Evolutionary conservation across 2,888 invertebrate species (phyloP).

Genomic region (Minunthozetes semirufus): DNA sequence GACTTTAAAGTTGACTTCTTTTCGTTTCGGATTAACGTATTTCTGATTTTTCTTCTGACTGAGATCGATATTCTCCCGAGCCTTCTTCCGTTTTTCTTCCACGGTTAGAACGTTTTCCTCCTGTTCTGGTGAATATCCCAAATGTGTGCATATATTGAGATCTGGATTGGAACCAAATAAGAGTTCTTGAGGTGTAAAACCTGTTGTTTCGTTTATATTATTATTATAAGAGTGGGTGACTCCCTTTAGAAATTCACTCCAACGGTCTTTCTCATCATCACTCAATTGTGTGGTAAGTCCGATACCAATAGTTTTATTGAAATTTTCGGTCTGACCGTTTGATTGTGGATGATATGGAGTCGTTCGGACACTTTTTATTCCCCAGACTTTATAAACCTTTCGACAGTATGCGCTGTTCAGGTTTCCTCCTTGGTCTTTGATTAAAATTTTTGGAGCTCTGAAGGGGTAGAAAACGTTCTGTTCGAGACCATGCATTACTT

Average conservation of each 20-base stretch:
- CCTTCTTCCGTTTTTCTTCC: too few species aligned
- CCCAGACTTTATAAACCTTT: neutral
- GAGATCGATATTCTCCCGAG: too few species aligned
- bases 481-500: neutral
- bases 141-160: neutral
- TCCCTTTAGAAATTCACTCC: neutral
- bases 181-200: neutral
- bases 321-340: neutral
- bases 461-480: too few species aligned
- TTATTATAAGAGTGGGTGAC: neutral
- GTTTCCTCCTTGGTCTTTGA: too few species aligned
- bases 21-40: neutral
- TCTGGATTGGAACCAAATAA: neutral
- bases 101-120: neutral
- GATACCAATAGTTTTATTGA: neutral
- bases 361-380: neutral
- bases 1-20: neutral
- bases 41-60: neutral
- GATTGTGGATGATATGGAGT: neutral
- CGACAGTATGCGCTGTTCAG: neutral
- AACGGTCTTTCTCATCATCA: neutral
- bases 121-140: neutral
- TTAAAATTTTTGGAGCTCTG: too few species aligned
- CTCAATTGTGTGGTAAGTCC: neutral
- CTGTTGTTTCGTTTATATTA: neutral